Percentiles rank a stretch among this genome's conserved stretches.
Conservation (phyloP, 2,113 vertebrate species). For the Phylloscopus trochiloides region DNA sequence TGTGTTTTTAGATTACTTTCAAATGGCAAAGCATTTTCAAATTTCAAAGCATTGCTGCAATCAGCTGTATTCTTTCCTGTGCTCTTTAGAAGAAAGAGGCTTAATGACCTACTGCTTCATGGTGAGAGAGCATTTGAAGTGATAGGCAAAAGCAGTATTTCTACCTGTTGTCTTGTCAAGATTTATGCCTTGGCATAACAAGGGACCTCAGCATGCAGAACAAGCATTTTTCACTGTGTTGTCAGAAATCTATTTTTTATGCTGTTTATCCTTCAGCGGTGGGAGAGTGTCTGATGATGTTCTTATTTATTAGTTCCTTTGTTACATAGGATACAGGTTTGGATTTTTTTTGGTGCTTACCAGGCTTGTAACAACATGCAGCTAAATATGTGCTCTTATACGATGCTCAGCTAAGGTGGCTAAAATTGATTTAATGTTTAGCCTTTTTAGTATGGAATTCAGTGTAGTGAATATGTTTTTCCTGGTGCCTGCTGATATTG, state of each 20-base stretch:
- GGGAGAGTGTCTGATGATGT: background rate
- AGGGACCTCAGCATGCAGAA: background rate
- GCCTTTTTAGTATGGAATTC: background rate
- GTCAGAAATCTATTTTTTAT: background rate
- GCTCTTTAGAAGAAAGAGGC: background rate
- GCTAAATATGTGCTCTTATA: background rate
- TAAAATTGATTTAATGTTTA: background rate
- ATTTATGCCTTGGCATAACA: background rate
- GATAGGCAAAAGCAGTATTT: background rate
- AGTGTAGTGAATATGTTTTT: background rate
- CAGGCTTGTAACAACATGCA: background rate
- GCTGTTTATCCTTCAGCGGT: background rate
- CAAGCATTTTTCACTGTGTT: background rate
- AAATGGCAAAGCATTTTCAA: background rate
- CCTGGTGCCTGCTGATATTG: background rate
- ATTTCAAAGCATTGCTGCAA: background rate
- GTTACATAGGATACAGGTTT: background rate
- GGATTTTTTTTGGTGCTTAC: background rate
- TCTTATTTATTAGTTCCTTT: background rate
- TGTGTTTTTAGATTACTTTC: background rate
- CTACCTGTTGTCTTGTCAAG: background rate
- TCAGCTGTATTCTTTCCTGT: background rate
- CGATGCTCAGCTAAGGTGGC: background rate
- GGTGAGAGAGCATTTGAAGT: background rate
- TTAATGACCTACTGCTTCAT: background rate